A percentile compares a stretch with the other conserved stretches of the same genome.
These are phyloP conservation scores for Portevinia maculata DNA, from an alignment of 2,888 invertebrate genomes.

Conservation along the genomic window DNA sequence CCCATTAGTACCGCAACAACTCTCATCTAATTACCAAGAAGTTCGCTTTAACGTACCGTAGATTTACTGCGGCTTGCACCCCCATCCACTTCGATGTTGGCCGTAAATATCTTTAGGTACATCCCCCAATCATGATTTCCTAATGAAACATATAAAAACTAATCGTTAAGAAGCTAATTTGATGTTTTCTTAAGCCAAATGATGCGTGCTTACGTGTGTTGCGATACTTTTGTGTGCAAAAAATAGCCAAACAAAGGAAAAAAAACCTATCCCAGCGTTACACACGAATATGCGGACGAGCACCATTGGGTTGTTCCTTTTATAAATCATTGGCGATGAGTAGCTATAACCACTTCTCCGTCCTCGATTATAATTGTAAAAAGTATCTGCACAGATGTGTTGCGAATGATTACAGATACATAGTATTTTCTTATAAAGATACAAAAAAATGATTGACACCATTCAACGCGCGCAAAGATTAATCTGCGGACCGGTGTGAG, in stretches of 20 bases:
- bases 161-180: slow-evolving; percentile 54
- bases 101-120: background rate
- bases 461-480: slow-evolving; percentile 32
- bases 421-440: background rate
- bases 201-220: slow-evolving; percentile 30
- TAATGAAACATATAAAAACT: slow-evolving; percentile 53
- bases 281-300: too few species aligned
- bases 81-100: background rate
- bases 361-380: slow-evolving; percentile 44
- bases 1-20: slow-evolving; percentile 49
- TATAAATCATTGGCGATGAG: background rate
- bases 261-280: background rate
- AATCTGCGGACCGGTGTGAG: background rate
- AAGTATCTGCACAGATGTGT: slow-evolving; percentile 43
- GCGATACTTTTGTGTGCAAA: slow-evolving; percentile 21
- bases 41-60: slow-evolving; percentile 1
- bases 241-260: background rate
- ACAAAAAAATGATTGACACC: slow-evolving; percentile 24
- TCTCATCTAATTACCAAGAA: slow-evolving; percentile 53
- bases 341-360: slow-evolving; percentile 19
- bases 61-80: slow-evolving; percentile 15
- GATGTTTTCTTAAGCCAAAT: slow-evolving; percentile 42
- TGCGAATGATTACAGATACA: slow-evolving; percentile 32
- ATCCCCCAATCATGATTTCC: slow-evolving; percentile 16
- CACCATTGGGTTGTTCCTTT: background rate